These are phyloP conservation scores for Notamacropus eugenii DNA, from an alignment of 2,797 vertebrate genomes.

Conservation along the genomic window DNA sequence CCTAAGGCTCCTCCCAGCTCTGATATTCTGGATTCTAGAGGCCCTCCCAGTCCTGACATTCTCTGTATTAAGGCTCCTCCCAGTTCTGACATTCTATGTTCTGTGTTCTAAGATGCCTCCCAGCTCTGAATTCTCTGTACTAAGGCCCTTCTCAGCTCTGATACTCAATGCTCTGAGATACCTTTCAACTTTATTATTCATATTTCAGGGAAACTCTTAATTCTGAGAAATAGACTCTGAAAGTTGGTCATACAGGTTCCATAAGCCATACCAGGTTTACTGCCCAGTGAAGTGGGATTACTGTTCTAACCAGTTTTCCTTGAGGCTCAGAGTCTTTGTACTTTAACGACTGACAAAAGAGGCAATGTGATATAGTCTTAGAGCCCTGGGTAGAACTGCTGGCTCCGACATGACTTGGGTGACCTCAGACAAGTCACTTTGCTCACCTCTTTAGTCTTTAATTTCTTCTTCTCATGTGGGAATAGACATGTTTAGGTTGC, in stretches of 20 bases:
- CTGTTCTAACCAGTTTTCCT: background rate
- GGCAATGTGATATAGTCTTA: background rate
- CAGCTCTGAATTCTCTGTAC: background rate
- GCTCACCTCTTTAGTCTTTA: background rate
- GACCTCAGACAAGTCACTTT: background rate
- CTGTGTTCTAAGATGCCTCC: background rate
- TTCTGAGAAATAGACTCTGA: constrained; percentile 32
- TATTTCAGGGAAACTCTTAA: constrained; percentile 24
- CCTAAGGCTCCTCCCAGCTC: background rate
- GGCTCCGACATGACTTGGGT: background rate
- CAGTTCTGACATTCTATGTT: background rate
- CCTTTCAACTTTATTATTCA: background rate
- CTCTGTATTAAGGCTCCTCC: background rate
- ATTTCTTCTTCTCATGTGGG: background rate
- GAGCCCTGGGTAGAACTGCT: background rate
- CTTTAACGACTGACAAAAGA: background rate
- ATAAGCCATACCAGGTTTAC: background rate
- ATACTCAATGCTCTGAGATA: background rate
- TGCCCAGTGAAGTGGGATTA: background rate
- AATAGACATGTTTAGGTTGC: background rate
- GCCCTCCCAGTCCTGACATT: background rate
- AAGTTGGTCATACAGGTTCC: background rate
- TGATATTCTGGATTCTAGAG: background rate
- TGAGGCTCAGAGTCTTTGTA: background rate
- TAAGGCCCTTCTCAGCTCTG: background rate